These are phyloP conservation scores for Orius insidiosus DNA, from an alignment of 1,140 invertebrate species.

Conservation along the genomic window DNA sequence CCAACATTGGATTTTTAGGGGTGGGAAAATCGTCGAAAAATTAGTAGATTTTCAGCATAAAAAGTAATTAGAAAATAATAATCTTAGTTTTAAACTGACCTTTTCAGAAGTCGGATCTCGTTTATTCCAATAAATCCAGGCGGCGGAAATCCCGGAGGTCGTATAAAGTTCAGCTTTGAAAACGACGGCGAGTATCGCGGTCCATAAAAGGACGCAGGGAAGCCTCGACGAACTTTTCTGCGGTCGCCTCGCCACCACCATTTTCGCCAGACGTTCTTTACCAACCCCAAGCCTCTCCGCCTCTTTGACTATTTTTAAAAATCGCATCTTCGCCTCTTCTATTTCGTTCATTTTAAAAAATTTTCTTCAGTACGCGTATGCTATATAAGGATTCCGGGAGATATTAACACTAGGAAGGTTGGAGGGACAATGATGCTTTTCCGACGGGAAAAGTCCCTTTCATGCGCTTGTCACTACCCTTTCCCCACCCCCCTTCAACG, in stretches of 20 bases:
- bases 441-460: background rate
- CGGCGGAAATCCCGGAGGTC: slow-evolving; percentile 3
- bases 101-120: background rate
- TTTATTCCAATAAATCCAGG: slow-evolving; percentile 6
- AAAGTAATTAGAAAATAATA: background rate
- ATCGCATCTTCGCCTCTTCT: background rate
- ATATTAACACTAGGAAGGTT: no score
- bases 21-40: background rate
- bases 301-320: background rate
- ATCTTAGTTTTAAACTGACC: background rate
- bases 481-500: background rate
- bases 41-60: background rate
- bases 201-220: background rate
- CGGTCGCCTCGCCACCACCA: background rate
- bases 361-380: background rate
- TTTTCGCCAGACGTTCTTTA: background rate
- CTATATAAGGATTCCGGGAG: no score
- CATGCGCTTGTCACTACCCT: background rate
- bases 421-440: background rate
- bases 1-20: background rate
- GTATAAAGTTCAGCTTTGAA: slow-evolving; percentile 5
- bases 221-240: background rate
- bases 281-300: slow-evolving; percentile 1
- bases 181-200: background rate
- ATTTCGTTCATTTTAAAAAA: background rate